Conservation (phyloP, 2,797 vertebrate genomes). For the Diceros bicornis region DNA sequence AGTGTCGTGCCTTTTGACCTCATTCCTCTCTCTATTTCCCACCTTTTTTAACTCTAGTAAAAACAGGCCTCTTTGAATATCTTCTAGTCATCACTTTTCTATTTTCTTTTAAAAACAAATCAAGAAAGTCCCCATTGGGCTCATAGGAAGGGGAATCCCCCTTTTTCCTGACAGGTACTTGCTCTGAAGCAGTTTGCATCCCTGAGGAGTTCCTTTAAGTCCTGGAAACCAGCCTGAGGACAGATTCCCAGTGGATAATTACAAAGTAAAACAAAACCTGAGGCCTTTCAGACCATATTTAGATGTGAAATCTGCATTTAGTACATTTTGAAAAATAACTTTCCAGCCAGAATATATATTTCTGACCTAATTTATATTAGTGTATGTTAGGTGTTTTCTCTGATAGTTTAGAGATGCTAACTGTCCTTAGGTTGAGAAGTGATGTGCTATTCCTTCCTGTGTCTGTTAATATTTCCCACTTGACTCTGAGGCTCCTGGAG, state of each 20-base stretch:
- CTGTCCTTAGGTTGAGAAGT: neutral
- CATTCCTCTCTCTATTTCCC: neutral
- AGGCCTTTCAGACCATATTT: conserved; percentile 28
- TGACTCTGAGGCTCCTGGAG: rapidly evolving
- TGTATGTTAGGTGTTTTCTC: neutral
- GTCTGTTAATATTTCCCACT: rapidly evolving
- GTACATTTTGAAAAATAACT: neutral
- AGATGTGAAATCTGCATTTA: neutral
- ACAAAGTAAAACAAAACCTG: neutral
- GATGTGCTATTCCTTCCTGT: neutral
- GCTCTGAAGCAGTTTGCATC: neutral
- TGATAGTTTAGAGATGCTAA: neutral
- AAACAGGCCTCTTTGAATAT: neutral
- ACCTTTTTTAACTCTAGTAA: neutral
- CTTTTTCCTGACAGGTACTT: neutral
- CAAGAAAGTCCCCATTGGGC: neutral
- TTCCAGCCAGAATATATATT: neutral
- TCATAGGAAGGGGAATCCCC: neutral
- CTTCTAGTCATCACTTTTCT: neutral
- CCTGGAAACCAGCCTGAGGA: conserved; percentile 4
- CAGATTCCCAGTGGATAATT: conserved; percentile 32
- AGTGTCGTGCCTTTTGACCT: neutral
- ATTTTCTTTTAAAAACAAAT: conserved; percentile 45
- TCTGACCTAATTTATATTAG: neutral
- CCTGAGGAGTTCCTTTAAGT: neutral